Evolutionary conservation across 1,140 invertebrate species (phyloP).

Genomic region (Ooceraea biroi): DNA sequence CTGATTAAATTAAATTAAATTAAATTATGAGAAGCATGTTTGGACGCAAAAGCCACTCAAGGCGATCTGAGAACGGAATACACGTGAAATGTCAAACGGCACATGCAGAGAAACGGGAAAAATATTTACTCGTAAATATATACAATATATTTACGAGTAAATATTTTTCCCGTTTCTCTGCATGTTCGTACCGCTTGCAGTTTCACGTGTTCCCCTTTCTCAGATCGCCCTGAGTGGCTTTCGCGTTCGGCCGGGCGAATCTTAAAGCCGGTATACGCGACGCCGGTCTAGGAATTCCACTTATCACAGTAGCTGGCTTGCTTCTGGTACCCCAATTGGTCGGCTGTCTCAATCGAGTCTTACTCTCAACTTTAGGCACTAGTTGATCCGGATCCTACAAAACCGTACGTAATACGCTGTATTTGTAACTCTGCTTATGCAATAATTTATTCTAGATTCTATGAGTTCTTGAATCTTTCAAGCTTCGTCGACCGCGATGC

Average conservation of each 20-base stretch:
- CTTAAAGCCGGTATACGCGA: conserved; percentile 81
- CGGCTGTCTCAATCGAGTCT: conserved; percentile 79
- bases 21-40: no score
- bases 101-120: conserved; percentile 14
- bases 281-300: conserved; percentile 84
- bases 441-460: conserved; percentile 11
- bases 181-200: neutral
- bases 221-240: conserved; percentile 67
- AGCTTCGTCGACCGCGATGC: no score
- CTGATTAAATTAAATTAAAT: conserved; percentile 53
- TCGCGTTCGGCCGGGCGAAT: conserved; percentile 70
- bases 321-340: conserved; percentile 76
- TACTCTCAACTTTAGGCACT: conserved; percentile 67
- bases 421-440: neutral
- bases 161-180: conserved; percentile 9
- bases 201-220: conserved; percentile 71
- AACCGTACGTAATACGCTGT: neutral
- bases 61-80: conserved; percentile 69
- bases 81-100: conserved; percentile 55
- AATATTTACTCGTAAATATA: conserved; percentile 7
- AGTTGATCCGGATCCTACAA: conserved; percentile 68
- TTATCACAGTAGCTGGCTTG: conserved; percentile 73
- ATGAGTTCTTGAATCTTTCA: neutral
- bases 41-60: conserved; percentile 61
- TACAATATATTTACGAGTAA: conserved; percentile 21